Evolutionary conservation across 30 jellyfish, hydroid and myxozoan genomes (phyloP), one percentile per base, ranked within the genome.

Genomic region (Turritopsis dohrnii): DNA sequence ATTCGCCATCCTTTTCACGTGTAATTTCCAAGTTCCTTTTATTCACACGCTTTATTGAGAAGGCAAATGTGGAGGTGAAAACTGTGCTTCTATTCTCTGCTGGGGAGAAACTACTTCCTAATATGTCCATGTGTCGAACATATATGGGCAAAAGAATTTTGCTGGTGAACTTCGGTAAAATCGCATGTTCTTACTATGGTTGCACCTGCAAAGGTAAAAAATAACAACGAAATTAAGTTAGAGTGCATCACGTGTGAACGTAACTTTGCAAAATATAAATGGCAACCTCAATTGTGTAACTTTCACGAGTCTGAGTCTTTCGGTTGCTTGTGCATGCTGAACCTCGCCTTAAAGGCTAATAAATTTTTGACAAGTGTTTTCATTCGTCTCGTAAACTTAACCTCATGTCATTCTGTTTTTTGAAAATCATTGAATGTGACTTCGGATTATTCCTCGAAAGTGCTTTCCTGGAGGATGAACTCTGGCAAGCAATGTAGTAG

Each of bases 1-100:
- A 88, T 76, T 84, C 79, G 97, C 97, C 97, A 91, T 91, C 71
- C 60, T 41, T 41, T 41, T 41, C 60, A 41, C 60, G 60, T 41
- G 60, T 5, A 41, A 13, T 41, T 41, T 41, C 13, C 60, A 41
- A 41, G 60, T 41, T 41, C 60, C 60, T 41, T 41, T 41, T 41
- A 41, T 41, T 41, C 60, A 41, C 60, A 41, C 60, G 60, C 60
- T 41, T 41, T 41, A 13, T 41, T 3, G 60, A 41, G 60, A 41
- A 41, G 60, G 60, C 60, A 41, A 41, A 41, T 13, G 60, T 41
- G 60, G 13, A 41, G 60, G 60, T 41, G 60, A 41, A 41, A 41
- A 41, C 60, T 41, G 60, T 41, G 60, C 60, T 41, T 41, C 9
- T 41, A n/a, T 41, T 41, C 60, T 41, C 60, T 41, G 60, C 60